Percentiles rank a stretch among this genome's conserved stretches.
Conservation (phyloP, 2,888 invertebrate genomes). For the Brachypterus glaber region DNA sequence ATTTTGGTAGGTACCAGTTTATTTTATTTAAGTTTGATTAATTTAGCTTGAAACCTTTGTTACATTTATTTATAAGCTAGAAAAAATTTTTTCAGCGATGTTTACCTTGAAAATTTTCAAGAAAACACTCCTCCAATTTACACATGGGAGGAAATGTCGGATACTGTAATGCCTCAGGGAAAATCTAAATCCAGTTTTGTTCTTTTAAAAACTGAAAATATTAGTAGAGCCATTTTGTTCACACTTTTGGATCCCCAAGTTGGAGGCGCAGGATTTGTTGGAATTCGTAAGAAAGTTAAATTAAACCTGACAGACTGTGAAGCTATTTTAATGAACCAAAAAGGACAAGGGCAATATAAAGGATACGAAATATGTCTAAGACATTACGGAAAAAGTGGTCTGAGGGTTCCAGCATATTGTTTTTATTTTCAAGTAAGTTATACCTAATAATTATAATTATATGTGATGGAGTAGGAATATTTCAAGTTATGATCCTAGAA, state of each 20-base stretch:
- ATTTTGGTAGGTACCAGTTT: too few relatives aligned
- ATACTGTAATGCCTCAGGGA: constrained; percentile 37
- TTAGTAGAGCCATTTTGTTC: constrained; percentile 40
- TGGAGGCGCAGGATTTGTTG: constrained; percentile 41
- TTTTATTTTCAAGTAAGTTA: constrained; percentile 31
- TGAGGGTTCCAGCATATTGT: constrained; percentile 29
- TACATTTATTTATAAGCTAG: too few relatives aligned
- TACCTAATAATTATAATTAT: too few relatives aligned
- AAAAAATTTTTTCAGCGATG: too few relatives aligned
- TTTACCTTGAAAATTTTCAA: constrained; percentile 28
- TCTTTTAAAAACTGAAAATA: constrained; percentile 34
- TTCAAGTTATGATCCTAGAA: too few relatives aligned
- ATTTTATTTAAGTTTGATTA: too few relatives aligned
- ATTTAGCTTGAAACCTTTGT: too few relatives aligned
- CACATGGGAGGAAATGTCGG: constrained; percentile 40
- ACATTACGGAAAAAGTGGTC: constrained; percentile 34
- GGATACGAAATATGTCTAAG: constrained; percentile 39
- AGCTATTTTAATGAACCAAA: constrained; percentile 31
- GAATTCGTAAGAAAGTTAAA: constrained; percentile 30
- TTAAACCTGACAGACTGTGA: constrained; percentile 33
- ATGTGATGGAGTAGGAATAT: too few relatives aligned
- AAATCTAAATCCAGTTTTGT: constrained; percentile 40
- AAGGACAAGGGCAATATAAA: constrained; percentile 37
- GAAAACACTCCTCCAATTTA: constrained; percentile 23
- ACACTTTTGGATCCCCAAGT: constrained; percentile 40